Percentiles rank a stretch among this genome's conserved stretches.
phyloP scores from a whole-genome alignment of 2,797 vertebrate genomes.

The Poecilia velifera region DNA sequence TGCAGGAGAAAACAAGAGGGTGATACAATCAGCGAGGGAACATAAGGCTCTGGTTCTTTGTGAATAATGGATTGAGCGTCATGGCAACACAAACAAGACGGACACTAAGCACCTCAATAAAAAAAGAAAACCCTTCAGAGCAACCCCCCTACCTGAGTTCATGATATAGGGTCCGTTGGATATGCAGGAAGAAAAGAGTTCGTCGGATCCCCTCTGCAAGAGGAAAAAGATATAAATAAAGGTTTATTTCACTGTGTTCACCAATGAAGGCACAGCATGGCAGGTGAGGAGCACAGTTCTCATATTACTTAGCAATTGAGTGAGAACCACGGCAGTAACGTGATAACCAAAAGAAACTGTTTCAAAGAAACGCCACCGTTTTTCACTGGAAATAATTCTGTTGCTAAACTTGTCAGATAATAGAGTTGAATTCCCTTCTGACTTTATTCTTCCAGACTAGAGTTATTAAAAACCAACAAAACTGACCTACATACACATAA shows the following conservation, averaged over 20 bases:
- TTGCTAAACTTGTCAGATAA: constrained; percentile 15
- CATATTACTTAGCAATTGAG: constrained; percentile 70
- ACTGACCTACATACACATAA: neutral
- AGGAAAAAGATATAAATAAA: constrained; percentile 67
- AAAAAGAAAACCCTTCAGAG: constrained; percentile 42
- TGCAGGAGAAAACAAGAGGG: constrained; percentile 71
- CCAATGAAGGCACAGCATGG: constrained; percentile 55
- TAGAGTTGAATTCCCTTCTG: constrained; percentile 13
- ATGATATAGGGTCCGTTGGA: constrained; percentile 99
- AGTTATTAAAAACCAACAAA: neutral
- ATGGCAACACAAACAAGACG: constrained; percentile 71
- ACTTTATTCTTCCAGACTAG: neutral
- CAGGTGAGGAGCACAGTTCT: constrained; percentile 72
- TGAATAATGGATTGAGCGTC: constrained; percentile 77
- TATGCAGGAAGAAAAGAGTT: constrained; percentile 97
- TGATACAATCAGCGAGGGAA: constrained; percentile 75
- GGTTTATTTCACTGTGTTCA: constrained; percentile 63
- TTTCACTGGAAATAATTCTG: constrained; percentile 37
- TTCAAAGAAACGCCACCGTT: constrained; percentile 45
- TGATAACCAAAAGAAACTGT: constrained; percentile 62
- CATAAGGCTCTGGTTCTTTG: constrained; percentile 66
- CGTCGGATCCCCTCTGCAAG: constrained; percentile 97
- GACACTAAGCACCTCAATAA: constrained; percentile 65
- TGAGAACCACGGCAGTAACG: constrained; percentile 69
- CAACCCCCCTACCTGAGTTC: constrained; percentile 83